These are phyloP conservation scores for Pecten maximus DNA, from an alignment of 2,888 invertebrate genomes.

Conservation along the genomic window DNA sequence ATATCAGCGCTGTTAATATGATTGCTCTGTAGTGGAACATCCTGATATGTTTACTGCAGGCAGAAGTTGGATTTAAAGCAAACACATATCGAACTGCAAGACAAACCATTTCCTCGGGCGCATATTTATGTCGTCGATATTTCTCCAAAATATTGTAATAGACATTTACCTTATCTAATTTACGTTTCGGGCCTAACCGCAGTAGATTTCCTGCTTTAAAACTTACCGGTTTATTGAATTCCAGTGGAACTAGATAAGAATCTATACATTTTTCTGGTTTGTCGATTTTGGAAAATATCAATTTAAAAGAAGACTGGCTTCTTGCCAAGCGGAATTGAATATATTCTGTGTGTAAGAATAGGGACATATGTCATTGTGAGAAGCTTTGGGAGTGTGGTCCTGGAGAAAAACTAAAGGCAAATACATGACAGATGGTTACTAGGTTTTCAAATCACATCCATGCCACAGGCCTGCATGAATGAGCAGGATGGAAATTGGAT, in stretches of 20 bases:
- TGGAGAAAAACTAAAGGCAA: background rate
- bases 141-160: conserved; percentile 14
- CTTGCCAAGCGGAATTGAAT: background rate
- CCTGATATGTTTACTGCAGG: background rate
- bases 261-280: conserved; percentile 30
- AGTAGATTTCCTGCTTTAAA: conserved; percentile 11
- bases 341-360: conserved; percentile 2
- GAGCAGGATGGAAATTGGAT: background rate
- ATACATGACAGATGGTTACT: background rate
- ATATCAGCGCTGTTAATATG: background rate
- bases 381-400: background rate
- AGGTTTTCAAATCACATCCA: background rate
- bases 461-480: background rate
- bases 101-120: background rate
- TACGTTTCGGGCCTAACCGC: background rate
- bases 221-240: conserved; percentile 4
- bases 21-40: background rate
- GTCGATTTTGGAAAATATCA: conserved; percentile 13
- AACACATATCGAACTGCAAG: background rate
- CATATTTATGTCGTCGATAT: background rate
- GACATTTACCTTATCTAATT: conserved; percentile 13
- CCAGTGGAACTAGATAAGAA: background rate
- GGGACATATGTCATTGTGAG: background rate
- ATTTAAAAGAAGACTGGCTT: conserved; percentile 18
- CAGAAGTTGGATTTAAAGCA: background rate